phyloP scores from a whole-genome alignment of 30 jellyfish, hydroid and myxozoan species.

The Rhopilema esculentum region DNA sequence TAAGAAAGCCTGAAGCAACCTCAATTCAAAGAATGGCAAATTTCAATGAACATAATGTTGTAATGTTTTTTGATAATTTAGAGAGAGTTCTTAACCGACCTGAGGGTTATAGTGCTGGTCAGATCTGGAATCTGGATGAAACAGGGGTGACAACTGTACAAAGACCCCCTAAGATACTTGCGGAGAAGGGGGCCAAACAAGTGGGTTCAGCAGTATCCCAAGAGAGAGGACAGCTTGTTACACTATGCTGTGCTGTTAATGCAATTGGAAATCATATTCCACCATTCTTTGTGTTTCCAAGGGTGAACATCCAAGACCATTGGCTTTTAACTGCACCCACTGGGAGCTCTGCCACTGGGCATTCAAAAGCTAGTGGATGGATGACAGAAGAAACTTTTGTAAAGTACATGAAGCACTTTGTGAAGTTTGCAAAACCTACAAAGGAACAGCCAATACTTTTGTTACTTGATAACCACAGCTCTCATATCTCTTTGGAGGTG shows the following conservation, averaged over 20 bases:
- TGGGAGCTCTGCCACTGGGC: constrained; percentile 53
- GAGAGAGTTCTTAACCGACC: constrained; percentile 20
- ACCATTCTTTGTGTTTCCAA: constrained; percentile 73
- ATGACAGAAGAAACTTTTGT: constrained; percentile 44
- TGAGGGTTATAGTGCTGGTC: constrained; percentile 26
- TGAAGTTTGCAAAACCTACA: constrained; percentile 48
- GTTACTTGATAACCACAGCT: constrained; percentile 66
- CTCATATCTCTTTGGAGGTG: constrained; percentile 59
- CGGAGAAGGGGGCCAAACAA: constrained; percentile 66
- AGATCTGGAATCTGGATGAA: constrained; percentile 55
- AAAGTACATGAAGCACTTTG: too few species aligned
- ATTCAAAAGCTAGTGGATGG: constrained; percentile 67
- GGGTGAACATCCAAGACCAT: constrained; percentile 48
- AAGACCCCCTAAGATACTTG: constrained; percentile 12
- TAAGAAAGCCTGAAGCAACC: constrained; percentile 69
- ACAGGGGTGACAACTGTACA: constrained; percentile 69
- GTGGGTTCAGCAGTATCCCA: constrained; percentile 62
- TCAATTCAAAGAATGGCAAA: constrained; percentile 20
- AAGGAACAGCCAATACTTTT: constrained; percentile 47
- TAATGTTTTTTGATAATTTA: constrained; percentile 18
- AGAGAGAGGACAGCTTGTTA: constrained; percentile 68
- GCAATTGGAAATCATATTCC: too few species aligned
- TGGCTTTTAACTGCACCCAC: constrained; percentile 66
- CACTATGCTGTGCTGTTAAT: constrained; percentile 53
- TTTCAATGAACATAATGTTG: constrained; percentile 38